Percentiles rank a stretch among this genome's conserved stretches.
phyloP scores from a whole-genome alignment of 2,797 vertebrate genomes.

The Enteromius viviparus region DNA sequence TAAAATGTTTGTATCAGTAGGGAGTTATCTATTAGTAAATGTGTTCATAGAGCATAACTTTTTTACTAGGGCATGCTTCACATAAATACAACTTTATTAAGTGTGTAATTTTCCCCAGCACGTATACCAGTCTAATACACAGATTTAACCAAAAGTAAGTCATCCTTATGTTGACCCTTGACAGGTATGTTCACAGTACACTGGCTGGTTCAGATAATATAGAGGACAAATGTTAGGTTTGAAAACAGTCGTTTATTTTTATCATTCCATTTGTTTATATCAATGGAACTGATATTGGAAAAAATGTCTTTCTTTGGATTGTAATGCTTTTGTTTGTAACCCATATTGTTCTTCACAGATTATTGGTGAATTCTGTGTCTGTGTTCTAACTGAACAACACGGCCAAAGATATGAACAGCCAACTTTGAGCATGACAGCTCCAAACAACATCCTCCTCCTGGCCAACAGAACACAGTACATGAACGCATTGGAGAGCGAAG shows the following conservation, averaged over 20 bases:
- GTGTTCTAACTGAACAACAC: slow-evolving; percentile 35
- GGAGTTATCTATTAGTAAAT: no score
- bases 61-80: no score
- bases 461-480: slow-evolving; percentile 16
- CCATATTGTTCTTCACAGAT: slow-evolving; percentile 6
- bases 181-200: not conserved
- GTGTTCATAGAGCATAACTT: no score
- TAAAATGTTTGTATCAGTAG: no score
- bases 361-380: not conserved
- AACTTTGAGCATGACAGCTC: not conserved
- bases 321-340: slow-evolving; percentile 2
- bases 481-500: slow-evolving; percentile 6
- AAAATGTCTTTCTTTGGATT: not conserved
- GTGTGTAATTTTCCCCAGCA: not conserved
- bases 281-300: not conserved
- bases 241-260: not conserved
- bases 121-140: not conserved
- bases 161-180: not conserved
- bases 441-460: slow-evolving; percentile 15
- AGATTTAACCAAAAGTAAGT: not conserved
- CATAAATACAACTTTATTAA: no score
- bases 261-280: not conserved
- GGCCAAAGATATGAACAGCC: slow-evolving; percentile 31
- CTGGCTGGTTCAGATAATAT: not conserved
- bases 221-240: not conserved